Conservation (phyloP, 2,888 invertebrate species). For the Drosophila buzzatii region DNA sequence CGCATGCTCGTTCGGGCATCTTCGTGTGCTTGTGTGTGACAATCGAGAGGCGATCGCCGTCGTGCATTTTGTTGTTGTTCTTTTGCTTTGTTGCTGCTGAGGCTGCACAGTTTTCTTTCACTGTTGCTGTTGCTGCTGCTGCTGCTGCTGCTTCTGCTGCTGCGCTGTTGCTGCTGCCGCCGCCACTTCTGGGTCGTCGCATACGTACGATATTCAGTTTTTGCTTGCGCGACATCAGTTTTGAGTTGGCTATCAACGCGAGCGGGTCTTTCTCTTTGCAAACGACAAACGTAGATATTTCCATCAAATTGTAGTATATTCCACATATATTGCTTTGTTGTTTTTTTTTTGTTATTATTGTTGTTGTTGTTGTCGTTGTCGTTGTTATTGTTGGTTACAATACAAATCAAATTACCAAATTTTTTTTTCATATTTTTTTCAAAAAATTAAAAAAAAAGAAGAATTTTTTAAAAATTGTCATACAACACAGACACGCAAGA, state of each 20-base stretch:
- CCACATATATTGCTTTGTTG: slow-evolving; percentile 71
- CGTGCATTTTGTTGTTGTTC: slow-evolving; percentile 49
- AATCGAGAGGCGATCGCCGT: slow-evolving; percentile 61
- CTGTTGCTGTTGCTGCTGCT: slow-evolving; percentile 29
- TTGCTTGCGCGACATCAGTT: slow-evolving; percentile 85
- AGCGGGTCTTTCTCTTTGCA: slow-evolving; percentile 86
- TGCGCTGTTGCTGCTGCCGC: slow-evolving; percentile 43
- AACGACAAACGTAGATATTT: slow-evolving; percentile 85
- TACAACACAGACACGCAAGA: slow-evolving; percentile 28
- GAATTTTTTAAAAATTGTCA: slow-evolving; percentile 47
- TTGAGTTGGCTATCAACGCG: slow-evolving; percentile 86
- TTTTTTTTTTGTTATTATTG: slow-evolving; percentile 60
- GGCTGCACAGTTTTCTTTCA: slow-evolving; percentile 63
- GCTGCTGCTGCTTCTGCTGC: slow-evolving; percentile 39
- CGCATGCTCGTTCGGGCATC: slow-evolving; percentile 43
- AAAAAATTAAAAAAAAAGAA: slow-evolving; percentile 1
- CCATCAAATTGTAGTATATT: slow-evolving; percentile 67
- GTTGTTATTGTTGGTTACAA: slow-evolving; percentile 61
- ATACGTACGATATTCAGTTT: slow-evolving; percentile 77
- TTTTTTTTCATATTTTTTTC: slow-evolving; percentile 61
- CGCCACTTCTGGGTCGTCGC: slow-evolving; percentile 68
- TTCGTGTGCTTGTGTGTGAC: slow-evolving; percentile 45
- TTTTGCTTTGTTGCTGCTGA: slow-evolving; percentile 23
- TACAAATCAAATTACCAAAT: slow-evolving; percentile 38
- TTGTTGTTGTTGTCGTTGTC: slow-evolving; percentile 75